Percentiles rank a stretch among this genome's conserved stretches.
These are phyloP conservation scores for Petrocephalus microphthalmus DNA, from an alignment of 2,113 vertebrate genomes.

Conservation along the genomic window DNA sequence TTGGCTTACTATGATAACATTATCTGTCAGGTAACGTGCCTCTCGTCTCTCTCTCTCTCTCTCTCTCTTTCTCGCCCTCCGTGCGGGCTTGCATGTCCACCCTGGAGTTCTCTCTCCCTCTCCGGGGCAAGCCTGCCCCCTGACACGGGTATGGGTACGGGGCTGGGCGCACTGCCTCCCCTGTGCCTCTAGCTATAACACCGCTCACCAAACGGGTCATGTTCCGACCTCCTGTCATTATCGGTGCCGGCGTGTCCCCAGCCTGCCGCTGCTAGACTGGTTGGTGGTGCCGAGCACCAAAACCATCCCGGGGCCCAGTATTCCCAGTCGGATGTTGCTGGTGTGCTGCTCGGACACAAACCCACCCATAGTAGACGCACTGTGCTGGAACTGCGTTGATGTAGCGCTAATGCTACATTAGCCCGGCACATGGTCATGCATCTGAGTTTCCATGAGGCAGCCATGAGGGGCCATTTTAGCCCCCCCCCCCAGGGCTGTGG, in stretches of 20 bases:
- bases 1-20: slow-evolving; percentile 74
- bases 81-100: slow-evolving; percentile 18
- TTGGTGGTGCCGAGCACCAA: not conserved
- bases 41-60: slow-evolving; percentile 8
- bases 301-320: not conserved
- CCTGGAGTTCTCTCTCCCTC: slow-evolving; percentile 5
- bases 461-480: not conserved
- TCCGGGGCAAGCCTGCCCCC: slow-evolving; percentile 7
- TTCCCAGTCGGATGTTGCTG: not conserved
- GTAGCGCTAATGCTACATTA: not conserved
- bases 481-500: not conserved
- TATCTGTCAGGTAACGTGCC: slow-evolving; percentile 69
- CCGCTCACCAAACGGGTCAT: not conserved
- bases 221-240: not conserved
- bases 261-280: not conserved
- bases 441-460: not conserved
- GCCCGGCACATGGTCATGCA: not conserved
- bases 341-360: not conserved
- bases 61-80: slow-evolving; percentile 11
- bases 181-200: not conserved
- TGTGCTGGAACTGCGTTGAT: not conserved
- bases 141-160: not conserved
- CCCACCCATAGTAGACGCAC: not conserved
- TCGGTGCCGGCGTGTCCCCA: not conserved
- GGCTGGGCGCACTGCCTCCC: not conserved